phyloP scores from a whole-genome alignment of 2,797 vertebrate genomes.

The Xyrichtys novacula region DNA sequence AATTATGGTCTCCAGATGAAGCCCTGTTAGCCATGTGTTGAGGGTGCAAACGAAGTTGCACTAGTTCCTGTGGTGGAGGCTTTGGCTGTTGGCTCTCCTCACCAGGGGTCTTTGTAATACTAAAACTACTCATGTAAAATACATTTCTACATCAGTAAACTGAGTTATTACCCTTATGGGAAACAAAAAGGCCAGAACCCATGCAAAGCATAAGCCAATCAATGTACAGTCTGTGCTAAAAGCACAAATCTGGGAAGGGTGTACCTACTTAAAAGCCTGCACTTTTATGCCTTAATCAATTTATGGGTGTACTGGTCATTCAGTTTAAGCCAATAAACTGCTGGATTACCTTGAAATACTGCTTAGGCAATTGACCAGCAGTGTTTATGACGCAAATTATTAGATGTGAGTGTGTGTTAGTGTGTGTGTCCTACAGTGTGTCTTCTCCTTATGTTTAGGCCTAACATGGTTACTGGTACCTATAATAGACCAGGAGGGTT shows the following conservation, averaged over 20 bases:
- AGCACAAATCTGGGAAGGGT: slow-evolving; percentile 69
- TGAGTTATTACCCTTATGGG: slow-evolving; percentile 73
- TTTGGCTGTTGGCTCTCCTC: slow-evolving; percentile 18
- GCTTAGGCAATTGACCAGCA: slow-evolving; percentile 68
- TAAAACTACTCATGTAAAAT: slow-evolving; percentile 80
- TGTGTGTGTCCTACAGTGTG: slow-evolving; percentile 4
- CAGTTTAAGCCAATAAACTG: slow-evolving; percentile 79
- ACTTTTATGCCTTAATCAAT: slow-evolving; percentile 84
- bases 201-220: slow-evolving; percentile 76
- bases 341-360: slow-evolving; percentile 79
- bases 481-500: background rate
- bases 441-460: slow-evolving; percentile 12
- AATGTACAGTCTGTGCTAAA: slow-evolving; percentile 77
- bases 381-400: slow-evolving; percentile 69
- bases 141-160: slow-evolving; percentile 79
- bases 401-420: slow-evolving; percentile 6
- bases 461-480: slow-evolving; percentile 27
- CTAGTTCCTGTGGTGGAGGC: slow-evolving; percentile 18
- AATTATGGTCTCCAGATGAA: background rate
- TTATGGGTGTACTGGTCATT: slow-evolving; percentile 79
- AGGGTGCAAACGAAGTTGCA: background rate
- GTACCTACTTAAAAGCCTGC: slow-evolving; percentile 73
- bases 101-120: slow-evolving; percentile 57
- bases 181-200: slow-evolving; percentile 65
- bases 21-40: background rate